Evolutionary conservation across 1,140 invertebrate species (phyloP).

Genomic region (Reticulitermes speratus): DNA sequence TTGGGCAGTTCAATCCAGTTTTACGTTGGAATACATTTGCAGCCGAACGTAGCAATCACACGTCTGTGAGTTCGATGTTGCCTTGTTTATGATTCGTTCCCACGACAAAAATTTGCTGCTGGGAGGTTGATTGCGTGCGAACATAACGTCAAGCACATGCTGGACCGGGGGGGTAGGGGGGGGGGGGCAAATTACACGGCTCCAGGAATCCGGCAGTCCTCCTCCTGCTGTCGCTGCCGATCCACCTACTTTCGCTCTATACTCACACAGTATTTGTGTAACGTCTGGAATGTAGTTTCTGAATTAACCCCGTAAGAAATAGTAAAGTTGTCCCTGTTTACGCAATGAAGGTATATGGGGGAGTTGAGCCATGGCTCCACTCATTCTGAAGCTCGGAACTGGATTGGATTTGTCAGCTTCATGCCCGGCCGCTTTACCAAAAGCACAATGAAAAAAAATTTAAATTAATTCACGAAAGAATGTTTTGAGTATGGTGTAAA

Average conservation of each 20-base stretch:
- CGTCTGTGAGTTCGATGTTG: neutral
- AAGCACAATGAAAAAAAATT: too few species aligned
- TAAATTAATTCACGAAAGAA: too few species aligned
- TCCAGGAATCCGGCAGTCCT: neutral
- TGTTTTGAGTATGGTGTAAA: too few species aligned
- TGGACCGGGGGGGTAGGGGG: neutral
- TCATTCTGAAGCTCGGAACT: too few species aligned
- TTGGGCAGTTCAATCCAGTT: neutral
- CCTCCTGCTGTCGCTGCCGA: neutral
- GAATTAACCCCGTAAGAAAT: too few species aligned
- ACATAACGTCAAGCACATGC: slow-evolving; percentile 8
- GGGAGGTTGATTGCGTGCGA: neutral
- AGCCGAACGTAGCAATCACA: neutral
- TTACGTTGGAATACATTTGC: neutral
- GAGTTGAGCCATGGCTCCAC: too few species aligned
- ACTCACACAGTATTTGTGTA: neutral
- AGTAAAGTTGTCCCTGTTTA: too few species aligned
- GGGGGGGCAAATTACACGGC: neutral
- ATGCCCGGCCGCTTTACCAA: too few species aligned
- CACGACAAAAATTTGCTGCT: slow-evolving; percentile 15
- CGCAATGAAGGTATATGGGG: too few species aligned
- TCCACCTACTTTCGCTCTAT: neutral
- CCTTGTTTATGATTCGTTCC: neutral
- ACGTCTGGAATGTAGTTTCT: too few species aligned
- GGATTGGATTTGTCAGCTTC: too few species aligned